A percentile compares a stretch with the other conserved stretches of the same genome.
These are phyloP conservation scores for Paratrypauchen microcephalus DNA, from an alignment of 2,797 vertebrate species.

Conservation along the genomic window DNA sequence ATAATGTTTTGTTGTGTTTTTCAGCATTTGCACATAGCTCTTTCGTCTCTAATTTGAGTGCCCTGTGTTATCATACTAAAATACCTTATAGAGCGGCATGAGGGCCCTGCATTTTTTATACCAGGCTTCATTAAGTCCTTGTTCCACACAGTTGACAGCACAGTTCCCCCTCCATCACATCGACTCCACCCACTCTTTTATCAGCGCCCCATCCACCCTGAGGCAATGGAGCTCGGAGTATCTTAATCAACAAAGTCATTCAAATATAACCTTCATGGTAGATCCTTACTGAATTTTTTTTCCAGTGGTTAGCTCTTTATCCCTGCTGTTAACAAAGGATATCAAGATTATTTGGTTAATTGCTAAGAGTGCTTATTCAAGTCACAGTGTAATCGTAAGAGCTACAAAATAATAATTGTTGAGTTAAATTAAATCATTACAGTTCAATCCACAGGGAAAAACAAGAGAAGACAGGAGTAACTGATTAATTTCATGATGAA, in stretches of 20 bases:
- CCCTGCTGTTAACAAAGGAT: slow-evolving; percentile 30
- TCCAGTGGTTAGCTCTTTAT: slow-evolving; percentile 42
- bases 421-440: not conserved
- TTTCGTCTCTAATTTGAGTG: slow-evolving; percentile 36
- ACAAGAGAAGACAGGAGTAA: too few relatives aligned
- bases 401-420: not conserved
- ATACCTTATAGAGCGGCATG: slow-evolving; percentile 49
- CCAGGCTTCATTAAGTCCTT: slow-evolving; percentile 69
- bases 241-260: slow-evolving; percentile 40
- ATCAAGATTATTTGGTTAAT: slow-evolving; percentile 13
- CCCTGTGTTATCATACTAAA: slow-evolving; percentile 40
- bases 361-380: not conserved
- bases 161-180: slow-evolving; percentile 57
- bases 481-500: not conserved
- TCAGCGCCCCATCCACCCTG: slow-evolving; percentile 36
- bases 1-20: slow-evolving; percentile 46
- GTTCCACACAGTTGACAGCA: slow-evolving; percentile 66
- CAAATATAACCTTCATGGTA: slow-evolving; percentile 29
- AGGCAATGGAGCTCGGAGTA: slow-evolving; percentile 27
- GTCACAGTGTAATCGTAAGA: not conserved
- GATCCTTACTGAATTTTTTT: slow-evolving; percentile 50
- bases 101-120: slow-evolving; percentile 41
- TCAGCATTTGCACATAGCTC: slow-evolving; percentile 44
- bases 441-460: too few relatives aligned
- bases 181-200: slow-evolving; percentile 43